Percentiles rank a stretch among this genome's conserved stretches.
Evolutionary conservation across 2,888 invertebrate genomes (phyloP).

Genomic region (Cremastobaeus sp.): DNA sequence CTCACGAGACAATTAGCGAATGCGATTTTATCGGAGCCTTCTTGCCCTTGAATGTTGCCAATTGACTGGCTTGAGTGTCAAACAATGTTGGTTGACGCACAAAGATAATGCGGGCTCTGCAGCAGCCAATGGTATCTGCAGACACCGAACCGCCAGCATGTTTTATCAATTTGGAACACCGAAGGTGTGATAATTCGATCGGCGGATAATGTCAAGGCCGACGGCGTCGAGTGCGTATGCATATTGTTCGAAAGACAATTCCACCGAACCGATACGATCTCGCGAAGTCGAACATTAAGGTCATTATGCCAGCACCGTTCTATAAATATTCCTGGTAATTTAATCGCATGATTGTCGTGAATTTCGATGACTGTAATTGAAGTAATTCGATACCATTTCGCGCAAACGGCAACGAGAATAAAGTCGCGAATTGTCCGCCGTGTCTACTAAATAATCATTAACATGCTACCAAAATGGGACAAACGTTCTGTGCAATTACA

Average conservation of each 20-base stretch:
- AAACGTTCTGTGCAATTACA: too few species aligned
- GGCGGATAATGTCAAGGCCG: constrained; percentile 48
- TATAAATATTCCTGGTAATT: constrained; percentile 29
- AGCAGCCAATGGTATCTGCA: constrained; percentile 2
- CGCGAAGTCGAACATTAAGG: constrained; percentile 39
- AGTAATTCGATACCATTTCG: constrained; percentile 12
- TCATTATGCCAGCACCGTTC: constrained; percentile 27
- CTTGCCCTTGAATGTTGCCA: neutral
- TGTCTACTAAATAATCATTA: neutral
- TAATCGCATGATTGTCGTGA: constrained; percentile 37
- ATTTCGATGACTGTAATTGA: constrained; percentile 26
- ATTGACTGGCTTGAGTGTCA: too few species aligned
- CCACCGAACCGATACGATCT: constrained; percentile 29
- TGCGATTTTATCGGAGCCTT: neutral
- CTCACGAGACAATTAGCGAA: neutral
- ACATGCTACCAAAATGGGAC: too few species aligned
- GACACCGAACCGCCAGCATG: constrained; percentile 4
- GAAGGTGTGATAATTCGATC: constrained; percentile 33
- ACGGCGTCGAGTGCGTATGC: constrained; percentile 33
- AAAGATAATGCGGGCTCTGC: too few species aligned
- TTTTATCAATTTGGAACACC: constrained; percentile 45
- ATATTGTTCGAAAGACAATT: constrained; percentile 49
- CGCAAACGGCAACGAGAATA: too few species aligned
- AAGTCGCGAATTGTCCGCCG: too few species aligned
- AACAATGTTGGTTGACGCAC: too few species aligned